phyloP scores from a whole-genome alignment of 1,140 invertebrate genomes.

The Hyphantria cunea region DNA sequence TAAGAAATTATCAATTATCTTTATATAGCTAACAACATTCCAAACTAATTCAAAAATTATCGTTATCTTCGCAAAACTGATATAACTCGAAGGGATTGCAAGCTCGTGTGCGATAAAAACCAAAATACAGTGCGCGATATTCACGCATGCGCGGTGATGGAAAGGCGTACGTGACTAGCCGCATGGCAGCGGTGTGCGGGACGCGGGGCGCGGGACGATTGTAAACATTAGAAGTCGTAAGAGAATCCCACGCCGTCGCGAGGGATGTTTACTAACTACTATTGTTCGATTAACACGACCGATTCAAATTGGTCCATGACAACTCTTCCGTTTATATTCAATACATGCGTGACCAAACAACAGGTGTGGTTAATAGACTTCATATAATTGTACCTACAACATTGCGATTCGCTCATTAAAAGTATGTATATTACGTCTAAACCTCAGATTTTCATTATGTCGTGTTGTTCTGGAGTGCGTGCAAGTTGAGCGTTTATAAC shows the following conservation, averaged over 20 bases:
- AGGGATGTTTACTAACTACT: slow-evolving; percentile 52
- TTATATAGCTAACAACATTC: too few species aligned
- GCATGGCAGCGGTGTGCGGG: slow-evolving; percentile 53
- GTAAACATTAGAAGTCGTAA: slow-evolving; percentile 61
- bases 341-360: not conserved
- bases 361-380: not conserved
- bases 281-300: slow-evolving; percentile 21
- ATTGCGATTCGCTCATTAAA: too few species aligned
- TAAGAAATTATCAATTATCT: too few species aligned
- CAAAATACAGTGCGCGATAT: slow-evolving; percentile 39
- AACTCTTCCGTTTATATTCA: slow-evolving; percentile 1
- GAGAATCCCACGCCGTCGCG: slow-evolving; percentile 42
- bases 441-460: too few species aligned
- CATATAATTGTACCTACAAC: too few species aligned
- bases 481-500: too few species aligned
- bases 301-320: slow-evolving; percentile 10
- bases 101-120: slow-evolving; percentile 37
- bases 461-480: too few species aligned
- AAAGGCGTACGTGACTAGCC: slow-evolving; percentile 69
- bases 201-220: slow-evolving; percentile 36
- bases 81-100: slow-evolving; percentile 29
- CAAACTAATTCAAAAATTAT: slow-evolving; percentile 6
- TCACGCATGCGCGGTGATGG: slow-evolving; percentile 59
- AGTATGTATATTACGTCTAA: too few species aligned
- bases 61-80: slow-evolving; percentile 36